Evolutionary conservation across 2,797 vertebrate species (phyloP).

Genomic region (Acipenser oxyrinchus): DNA sequence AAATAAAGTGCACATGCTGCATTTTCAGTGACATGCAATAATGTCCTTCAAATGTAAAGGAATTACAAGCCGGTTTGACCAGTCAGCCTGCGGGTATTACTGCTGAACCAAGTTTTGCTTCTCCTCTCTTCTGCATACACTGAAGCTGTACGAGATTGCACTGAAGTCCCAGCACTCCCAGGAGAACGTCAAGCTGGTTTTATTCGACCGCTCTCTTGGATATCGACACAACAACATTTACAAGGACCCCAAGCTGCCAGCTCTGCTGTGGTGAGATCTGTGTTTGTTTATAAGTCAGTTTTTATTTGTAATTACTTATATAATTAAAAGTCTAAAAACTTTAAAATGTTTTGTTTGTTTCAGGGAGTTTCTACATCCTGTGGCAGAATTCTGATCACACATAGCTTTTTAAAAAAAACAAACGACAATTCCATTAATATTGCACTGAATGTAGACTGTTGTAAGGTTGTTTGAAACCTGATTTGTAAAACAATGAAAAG

Average conservation of each 20-base stretch:
- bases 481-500: no score
- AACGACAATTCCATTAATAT: no score
- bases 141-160: slow-evolving; percentile 61
- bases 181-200: slow-evolving; percentile 53
- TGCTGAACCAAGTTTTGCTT: no score
- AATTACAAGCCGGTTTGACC: no score
- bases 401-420: no score
- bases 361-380: slow-evolving; percentile 44
- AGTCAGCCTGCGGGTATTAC: no score
- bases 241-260: slow-evolving; percentile 45
- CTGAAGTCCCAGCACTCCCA: slow-evolving; percentile 39
- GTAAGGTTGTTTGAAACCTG: no score
- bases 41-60: not conserved
- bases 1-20: no score
- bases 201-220: slow-evolving; percentile 50
- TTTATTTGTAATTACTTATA: not conserved
- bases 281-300: not conserved
- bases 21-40: no score
- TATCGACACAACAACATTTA: slow-evolving; percentile 61
- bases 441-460: no score
- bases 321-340: not conserved
- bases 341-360: slow-evolving; percentile 12
- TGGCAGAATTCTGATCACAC: not conserved
- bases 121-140: fast-evolving
- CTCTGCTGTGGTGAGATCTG: slow-evolving; percentile 56